A percentile compares a stretch with the other conserved stretches of the same genome.
Conservation (phyloP, 2,797 vertebrate genomes). For the Coranthus polyacanthus region DNA sequence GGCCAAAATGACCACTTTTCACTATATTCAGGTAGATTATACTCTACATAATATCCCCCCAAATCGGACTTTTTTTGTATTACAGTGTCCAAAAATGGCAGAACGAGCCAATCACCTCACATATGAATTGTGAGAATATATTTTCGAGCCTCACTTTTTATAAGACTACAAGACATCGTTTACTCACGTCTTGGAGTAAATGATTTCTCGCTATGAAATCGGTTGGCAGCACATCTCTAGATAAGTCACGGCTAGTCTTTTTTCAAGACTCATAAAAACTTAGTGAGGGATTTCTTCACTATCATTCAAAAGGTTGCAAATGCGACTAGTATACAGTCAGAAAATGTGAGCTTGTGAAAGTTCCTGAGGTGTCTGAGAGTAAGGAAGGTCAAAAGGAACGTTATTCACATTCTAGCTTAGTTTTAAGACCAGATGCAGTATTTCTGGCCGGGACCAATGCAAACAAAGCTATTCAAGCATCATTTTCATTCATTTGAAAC, state of each 20-base stretch:
- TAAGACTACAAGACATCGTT: neutral
- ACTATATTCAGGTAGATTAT: constrained; percentile 47
- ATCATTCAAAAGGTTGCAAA: no score
- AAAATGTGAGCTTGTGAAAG: constrained; percentile 21
- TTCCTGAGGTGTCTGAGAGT: constrained; percentile 20
- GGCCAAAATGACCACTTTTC: constrained; percentile 47
- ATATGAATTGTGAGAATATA: constrained; percentile 17
- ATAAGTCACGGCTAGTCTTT: constrained; percentile 46
- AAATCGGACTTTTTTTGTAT: constrained; percentile 30
- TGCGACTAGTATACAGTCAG: constrained; percentile 4
- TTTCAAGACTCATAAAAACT: constrained; percentile 38
- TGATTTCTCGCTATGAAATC: constrained; percentile 22
- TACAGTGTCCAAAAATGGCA: neutral
- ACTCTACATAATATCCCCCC: constrained; percentile 26
- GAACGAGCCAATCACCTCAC: constrained; percentile 17
- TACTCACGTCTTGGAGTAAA: no score
- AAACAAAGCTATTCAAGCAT: constrained; percentile 67
- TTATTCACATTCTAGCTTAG: constrained; percentile 29
- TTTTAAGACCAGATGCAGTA: constrained; percentile 55
- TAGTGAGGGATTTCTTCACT: no score
- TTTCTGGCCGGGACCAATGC: constrained; percentile 25
- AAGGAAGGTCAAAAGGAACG: constrained; percentile 30
- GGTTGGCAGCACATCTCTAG: constrained; percentile 3
- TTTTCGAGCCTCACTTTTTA: constrained; percentile 1
- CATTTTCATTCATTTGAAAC: constrained; percentile 63